Evolutionary conservation across 2,113 vertebrate genomes (phyloP).

Genomic region (Sinosuthora webbiana): DNA sequence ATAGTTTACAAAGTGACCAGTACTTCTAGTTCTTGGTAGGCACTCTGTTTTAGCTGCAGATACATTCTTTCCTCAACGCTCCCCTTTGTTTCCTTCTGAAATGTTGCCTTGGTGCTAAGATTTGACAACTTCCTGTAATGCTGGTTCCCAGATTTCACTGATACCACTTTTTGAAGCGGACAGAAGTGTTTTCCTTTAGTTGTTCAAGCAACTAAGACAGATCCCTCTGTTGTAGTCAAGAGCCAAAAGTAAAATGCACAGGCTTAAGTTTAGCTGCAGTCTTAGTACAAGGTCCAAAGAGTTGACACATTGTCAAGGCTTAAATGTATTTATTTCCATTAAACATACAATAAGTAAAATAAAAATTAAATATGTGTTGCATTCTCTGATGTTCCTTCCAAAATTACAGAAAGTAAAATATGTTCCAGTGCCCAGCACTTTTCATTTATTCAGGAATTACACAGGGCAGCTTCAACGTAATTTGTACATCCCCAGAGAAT

Average conservation of each 20-base stretch:
- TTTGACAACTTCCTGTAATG: background rate
- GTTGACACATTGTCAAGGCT: background rate
- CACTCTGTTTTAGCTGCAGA: background rate
- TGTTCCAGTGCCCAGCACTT: background rate
- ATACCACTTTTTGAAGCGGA: background rate
- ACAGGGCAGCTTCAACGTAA: background rate
- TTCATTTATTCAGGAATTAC: background rate
- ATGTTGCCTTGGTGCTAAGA: background rate
- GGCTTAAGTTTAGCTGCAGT: background rate
- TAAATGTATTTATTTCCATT: background rate
- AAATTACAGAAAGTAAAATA: background rate
- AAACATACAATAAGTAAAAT: background rate
- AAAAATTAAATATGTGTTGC: background rate
- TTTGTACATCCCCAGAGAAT: background rate
- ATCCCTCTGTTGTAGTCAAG: background rate
- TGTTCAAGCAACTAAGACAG: background rate
- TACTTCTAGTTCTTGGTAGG: background rate
- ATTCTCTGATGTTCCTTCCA: background rate
- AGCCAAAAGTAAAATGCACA: background rate
- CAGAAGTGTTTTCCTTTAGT: background rate
- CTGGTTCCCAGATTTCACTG: background rate
- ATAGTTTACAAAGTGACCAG: background rate
- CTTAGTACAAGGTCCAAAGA: background rate
- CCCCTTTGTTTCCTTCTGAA: background rate
- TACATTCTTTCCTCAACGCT: background rate